Percentiles rank a stretch among this genome's conserved stretches.
Conservation (phyloP, 2,888 invertebrate species). For the Ditula angustiorana region DNA sequence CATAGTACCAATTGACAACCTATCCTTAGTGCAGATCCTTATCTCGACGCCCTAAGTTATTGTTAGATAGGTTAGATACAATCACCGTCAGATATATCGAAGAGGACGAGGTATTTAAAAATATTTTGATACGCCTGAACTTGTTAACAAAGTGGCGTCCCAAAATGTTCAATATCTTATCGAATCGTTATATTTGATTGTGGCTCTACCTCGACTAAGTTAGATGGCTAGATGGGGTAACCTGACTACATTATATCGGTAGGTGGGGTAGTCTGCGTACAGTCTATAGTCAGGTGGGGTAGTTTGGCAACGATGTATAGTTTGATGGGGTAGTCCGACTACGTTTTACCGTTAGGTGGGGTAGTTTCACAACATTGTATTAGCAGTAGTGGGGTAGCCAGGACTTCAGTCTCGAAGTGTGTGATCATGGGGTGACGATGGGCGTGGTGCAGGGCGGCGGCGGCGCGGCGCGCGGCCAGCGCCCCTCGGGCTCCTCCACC, state of each 20-base stretch:
- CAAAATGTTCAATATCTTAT: too few relatives aligned
- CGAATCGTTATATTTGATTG: too few relatives aligned
- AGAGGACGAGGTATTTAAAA: too few relatives aligned
- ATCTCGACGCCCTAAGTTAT: too few relatives aligned
- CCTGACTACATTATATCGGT: neutral
- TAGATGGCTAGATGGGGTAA: neutral
- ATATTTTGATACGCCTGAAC: too few relatives aligned
- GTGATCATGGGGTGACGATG: slow-evolving; percentile 53
- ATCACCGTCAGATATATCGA: too few relatives aligned
- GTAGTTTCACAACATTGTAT: neutral
- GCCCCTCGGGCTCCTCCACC: slow-evolving; percentile 55
- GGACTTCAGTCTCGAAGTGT: slow-evolving; percentile 45
- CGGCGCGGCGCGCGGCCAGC: slow-evolving; percentile 64
- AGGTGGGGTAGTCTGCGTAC: neutral
- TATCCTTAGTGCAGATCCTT: neutral
- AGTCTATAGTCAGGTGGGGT: neutral
- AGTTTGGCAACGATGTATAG: neutral
- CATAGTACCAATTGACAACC: neutral
- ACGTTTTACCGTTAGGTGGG: neutral
- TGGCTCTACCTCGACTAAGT: too few relatives aligned
- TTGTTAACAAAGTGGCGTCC: too few relatives aligned
- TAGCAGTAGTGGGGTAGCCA: neutral
- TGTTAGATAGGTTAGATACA: too few relatives aligned
- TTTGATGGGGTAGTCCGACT: neutral
- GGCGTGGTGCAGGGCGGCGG: slow-evolving; percentile 54